phyloP scores from a whole-genome alignment of 2,113 vertebrate species.

The Aepyceros melampus region DNA sequence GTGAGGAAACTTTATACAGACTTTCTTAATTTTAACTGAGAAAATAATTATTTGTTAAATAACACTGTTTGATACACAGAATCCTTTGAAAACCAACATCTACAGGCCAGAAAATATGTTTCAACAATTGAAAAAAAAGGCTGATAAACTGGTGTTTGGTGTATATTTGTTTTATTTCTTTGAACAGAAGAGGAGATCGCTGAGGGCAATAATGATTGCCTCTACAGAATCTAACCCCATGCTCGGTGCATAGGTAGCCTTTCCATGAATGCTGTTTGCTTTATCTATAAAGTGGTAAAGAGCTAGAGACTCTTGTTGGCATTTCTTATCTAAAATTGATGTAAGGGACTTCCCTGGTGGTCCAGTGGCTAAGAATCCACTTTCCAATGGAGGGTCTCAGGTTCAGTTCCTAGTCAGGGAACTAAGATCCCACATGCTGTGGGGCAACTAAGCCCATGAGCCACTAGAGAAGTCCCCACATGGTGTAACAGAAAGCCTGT shows the following conservation, averaged over 20 bases:
- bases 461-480: background rate
- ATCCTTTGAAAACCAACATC: conserved; percentile 22
- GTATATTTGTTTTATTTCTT: background rate
- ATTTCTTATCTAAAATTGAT: conserved; percentile 5
- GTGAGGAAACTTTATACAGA: background rate
- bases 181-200: background rate
- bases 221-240: background rate
- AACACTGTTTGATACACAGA: background rate
- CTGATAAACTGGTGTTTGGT: background rate
- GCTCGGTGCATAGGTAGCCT: background rate
- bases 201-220: background rate
- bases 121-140: background rate
- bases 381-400: background rate
- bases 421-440: background rate
- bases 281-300: background rate
- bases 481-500: background rate
- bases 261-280: background rate
- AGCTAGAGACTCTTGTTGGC: background rate
- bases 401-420: background rate
- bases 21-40: conserved; percentile 31
- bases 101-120: background rate
- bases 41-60: conserved; percentile 31
- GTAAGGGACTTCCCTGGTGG: background rate
- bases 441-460: background rate
- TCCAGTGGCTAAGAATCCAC: background rate